Base-by-base conservation (phyloP, 2,797 vertebrate species). In the Halcyon smyrnensis region DNA sequence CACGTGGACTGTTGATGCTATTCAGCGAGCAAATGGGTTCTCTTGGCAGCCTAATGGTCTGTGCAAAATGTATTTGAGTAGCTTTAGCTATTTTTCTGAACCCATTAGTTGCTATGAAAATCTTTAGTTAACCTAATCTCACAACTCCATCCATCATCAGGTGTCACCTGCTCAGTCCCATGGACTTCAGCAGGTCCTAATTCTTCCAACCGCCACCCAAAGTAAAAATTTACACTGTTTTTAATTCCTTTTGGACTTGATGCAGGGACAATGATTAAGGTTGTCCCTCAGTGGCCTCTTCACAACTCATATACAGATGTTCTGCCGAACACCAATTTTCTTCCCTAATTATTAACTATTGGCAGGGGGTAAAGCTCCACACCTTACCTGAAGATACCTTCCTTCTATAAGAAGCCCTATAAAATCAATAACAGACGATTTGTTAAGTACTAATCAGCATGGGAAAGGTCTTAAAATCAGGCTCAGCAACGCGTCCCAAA, bases 81-180 rank as follows among this genome's bases (percentile, higher is more conserved):
- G 81, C 60, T 84, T 91, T 84, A 23, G 39, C 57, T 87, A 21
- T 41, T 91, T 92, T 92, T 88, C 92, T 71, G 32, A 91, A 91
- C 51, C 71, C 57, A 79, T 79, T 76, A 69, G 39, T 82, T 65
- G 80, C 68, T 83, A 46, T 48, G 46, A 74, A 93, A 91, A 89
- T 89, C 91, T 93, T 83, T 89, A 95, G 89, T 90, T 96, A 95
- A 91, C 36, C 50, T 36, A 25, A 45, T 84, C 73, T 82, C 34
- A 50, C 11, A 16, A 50, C 54, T 83, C 62, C 71, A 74, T 79
- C 63, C 7, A 0, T 88, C 71, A 78, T 15, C 7, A 64, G 60
- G 45, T 23, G 56, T 56, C 57, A 87, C 12, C 56, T 36, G 7
- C 36, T 39, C 32, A 11, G 15, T 53, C 50, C 25, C 3, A 0